Percentiles rank a stretch among this genome's conserved stretches.
Evolutionary conservation across 2,113 vertebrate species (phyloP).

Genomic region (Trematomus loennbergii): DNA sequence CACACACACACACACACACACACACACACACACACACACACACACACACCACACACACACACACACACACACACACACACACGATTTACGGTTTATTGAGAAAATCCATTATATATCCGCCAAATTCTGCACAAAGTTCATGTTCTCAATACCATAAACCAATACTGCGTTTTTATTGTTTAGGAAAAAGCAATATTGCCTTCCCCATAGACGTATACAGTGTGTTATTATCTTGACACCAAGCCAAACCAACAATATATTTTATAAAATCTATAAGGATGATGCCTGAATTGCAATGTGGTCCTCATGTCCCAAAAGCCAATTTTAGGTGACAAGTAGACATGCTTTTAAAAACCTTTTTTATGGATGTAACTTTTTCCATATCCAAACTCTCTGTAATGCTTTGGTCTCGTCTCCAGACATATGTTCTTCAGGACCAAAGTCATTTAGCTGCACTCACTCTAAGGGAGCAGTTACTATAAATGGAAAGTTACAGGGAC

Average conservation of each 20-base stretch:
- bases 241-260: neutral
- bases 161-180: conserved; percentile 55
- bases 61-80: neutral
- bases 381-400: no score
- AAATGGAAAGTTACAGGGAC: no score
- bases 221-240: conserved; percentile 3
- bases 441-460: no score
- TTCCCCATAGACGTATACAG: conserved; percentile 1
- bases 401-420: no score
- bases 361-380: no score
- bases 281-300: neutral
- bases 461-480: no score
- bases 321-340: neutral
- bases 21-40: no score
- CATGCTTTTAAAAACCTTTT: no score
- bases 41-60: no score
- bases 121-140: conserved; percentile 62
- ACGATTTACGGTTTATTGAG: conserved; percentile 36
- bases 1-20: no score
- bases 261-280: neutral
- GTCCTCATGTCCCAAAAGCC: neutral
- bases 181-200: conserved; percentile 48
- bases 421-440: no score
- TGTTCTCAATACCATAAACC: conserved; percentile 46
- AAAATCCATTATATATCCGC: conserved; percentile 53